phyloP scores from a whole-genome alignment of 2,113 vertebrate genomes.

The Eupsittula cactorum region DNA sequence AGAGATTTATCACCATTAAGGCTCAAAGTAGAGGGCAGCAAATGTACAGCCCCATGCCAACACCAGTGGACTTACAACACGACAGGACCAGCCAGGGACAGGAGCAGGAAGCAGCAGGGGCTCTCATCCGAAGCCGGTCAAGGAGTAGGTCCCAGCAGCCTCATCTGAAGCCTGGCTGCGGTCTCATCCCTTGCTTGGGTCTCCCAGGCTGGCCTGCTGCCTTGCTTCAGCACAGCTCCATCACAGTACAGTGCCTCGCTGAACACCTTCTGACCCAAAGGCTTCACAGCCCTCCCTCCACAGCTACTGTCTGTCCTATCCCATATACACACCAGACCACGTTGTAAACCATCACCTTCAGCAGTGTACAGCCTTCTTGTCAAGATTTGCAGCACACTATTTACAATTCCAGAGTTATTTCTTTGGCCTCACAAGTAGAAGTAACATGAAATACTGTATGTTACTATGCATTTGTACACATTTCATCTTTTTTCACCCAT shows the following conservation, averaged over 20 bases:
- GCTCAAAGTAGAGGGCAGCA: background rate
- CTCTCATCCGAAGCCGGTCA: background rate
- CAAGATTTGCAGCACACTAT: background rate
- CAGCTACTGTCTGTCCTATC: no score
- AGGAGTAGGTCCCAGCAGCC: background rate
- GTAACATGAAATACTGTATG: background rate
- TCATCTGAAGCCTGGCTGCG: background rate
- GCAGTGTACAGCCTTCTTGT: background rate
- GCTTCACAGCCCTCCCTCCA: background rate
- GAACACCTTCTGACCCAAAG: no score
- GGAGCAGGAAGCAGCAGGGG: background rate
- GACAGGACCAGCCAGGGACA: fast-evolving
- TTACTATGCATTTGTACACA: background rate
- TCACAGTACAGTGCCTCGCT: fast-evolving
- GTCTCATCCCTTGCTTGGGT: background rate
- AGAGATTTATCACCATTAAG: fast-evolving
- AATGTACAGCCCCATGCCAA: background rate
- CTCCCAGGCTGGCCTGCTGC: background rate
- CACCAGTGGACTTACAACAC: fast-evolving
- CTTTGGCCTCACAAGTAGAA: background rate
- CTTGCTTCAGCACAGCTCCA: background rate
- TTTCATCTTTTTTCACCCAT: background rate
- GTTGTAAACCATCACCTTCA: background rate
- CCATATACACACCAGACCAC: background rate
- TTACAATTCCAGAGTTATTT: background rate